These are phyloP conservation scores for Holothuria glaberrima DNA, from an alignment of 35 echinoderm and acorn worm genomes.

Conservation along the genomic window DNA sequence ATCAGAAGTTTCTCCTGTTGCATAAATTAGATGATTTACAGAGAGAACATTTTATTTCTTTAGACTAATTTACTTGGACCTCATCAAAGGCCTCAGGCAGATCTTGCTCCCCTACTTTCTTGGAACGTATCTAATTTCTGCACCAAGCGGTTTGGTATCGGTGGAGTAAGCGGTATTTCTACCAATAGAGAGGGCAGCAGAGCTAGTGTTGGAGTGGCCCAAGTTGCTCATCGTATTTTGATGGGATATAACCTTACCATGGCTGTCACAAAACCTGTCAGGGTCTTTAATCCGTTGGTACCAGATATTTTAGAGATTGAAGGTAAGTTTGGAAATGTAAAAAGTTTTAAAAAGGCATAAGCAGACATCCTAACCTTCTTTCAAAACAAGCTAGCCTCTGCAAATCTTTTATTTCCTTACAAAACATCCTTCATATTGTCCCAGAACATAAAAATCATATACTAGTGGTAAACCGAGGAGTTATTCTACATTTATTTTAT, in stretches of 20 bases:
- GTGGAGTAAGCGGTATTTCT: slow-evolving; percentile 43
- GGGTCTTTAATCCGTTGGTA: not conserved
- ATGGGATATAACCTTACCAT: slow-evolving; percentile 20
- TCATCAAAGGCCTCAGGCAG: slow-evolving; percentile 73
- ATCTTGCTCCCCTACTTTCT: slow-evolving; percentile 70
- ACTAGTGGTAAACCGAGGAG: too few species aligned
- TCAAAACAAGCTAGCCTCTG: too few species aligned
- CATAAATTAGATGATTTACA: too few species aligned
- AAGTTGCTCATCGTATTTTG: slow-evolving; percentile 64
- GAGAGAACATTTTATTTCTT: not conserved
- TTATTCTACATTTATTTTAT: too few species aligned
- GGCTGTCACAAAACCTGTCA: slow-evolving; percentile 17
- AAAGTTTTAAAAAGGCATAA: too few species aligned
- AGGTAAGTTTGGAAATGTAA: not conserved
- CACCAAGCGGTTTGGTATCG: slow-evolving; percentile 52
- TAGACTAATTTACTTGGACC: slow-evolving; percentile 77
- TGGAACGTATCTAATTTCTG: slow-evolving; percentile 77
- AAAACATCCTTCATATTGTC: too few species aligned
- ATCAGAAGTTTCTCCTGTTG: too few species aligned
- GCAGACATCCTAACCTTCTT: too few species aligned
- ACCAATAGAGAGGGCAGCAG: not conserved
- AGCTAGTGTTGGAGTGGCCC: slow-evolving; percentile 38
- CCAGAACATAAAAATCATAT: too few species aligned
- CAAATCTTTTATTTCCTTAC: not conserved
- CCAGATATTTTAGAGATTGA: slow-evolving; percentile 30